A percentile compares a stretch with the other conserved stretches of the same genome.
Evolutionary conservation across 1,140 invertebrate species (phyloP).

Genomic region (Drosophila burlai): DNA sequence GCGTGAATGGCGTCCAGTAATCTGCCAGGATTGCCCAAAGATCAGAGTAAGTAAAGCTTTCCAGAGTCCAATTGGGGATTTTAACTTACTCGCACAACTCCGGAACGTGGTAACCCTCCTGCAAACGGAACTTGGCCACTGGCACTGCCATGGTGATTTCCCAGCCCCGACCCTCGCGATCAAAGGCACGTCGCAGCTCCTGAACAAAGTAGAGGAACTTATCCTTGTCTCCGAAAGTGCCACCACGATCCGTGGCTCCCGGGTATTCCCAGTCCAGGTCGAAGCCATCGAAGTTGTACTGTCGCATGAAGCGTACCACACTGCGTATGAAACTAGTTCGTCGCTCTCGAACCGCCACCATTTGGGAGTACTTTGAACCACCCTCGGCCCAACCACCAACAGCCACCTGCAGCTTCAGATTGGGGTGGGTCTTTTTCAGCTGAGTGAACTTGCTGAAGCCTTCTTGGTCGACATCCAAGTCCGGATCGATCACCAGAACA

Average conservation of each 20-base stretch:
- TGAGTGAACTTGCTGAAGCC: constrained; percentile 94
- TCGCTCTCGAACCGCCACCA: constrained; percentile 89
- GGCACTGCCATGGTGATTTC: constrained; percentile 95
- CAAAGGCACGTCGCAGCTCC: constrained; percentile 92
- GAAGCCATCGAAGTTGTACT: constrained; percentile 92
- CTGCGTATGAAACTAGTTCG: constrained; percentile 91
- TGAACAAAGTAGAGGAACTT: constrained; percentile 93
- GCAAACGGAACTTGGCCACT: constrained; percentile 92
- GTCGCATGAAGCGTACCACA: constrained; percentile 91
- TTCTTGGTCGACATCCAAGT: constrained; percentile 91
- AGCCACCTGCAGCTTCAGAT: constrained; percentile 91
- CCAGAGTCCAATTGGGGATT: too few relatives aligned
- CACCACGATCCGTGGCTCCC: constrained; percentile 93
- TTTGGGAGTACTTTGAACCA: constrained; percentile 92
- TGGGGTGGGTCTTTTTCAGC: constrained; percentile 90
- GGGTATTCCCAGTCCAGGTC: constrained; percentile 95
- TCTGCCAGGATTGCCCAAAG: constrained; percentile 22
- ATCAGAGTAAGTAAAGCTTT: neutral
- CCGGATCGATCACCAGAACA: constrained; percentile 92
- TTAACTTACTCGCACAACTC: constrained; percentile 92
- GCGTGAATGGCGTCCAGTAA: constrained; percentile 93
- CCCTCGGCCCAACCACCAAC: constrained; percentile 96
- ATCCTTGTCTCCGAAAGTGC: constrained; percentile 93
- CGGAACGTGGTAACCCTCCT: constrained; percentile 95
- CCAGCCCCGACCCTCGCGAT: constrained; percentile 90